Base-by-base conservation (phyloP, 2,888 invertebrate species). In the Ichneumoninae sp. region DNA sequence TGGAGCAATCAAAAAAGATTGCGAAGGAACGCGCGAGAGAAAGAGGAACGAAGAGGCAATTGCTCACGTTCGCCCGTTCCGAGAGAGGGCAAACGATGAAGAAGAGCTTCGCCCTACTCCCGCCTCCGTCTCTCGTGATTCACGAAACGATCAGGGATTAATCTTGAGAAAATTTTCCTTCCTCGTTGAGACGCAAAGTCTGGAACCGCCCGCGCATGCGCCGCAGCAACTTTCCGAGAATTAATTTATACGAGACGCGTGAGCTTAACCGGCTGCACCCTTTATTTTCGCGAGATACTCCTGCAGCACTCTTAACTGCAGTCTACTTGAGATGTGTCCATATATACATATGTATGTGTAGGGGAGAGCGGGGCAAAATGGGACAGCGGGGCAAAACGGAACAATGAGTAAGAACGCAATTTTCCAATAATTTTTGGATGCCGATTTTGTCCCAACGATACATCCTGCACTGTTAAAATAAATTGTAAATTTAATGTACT, bases 231-330 rank as follows among this genome's bases (percentile, higher is more conserved):
- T 83, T 78, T 44, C 63, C 60, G 52, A 10, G 0, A 63, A 83
- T 78, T 74, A 83, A 83, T 78, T 83, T 69, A 78, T 78, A 68
- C 74, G 50, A 60, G 63, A 78, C 83, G 73, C 78, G 83, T 73
- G 40, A 60, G 30, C 22, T 44, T 10, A 13, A 22, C 7, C 36
- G 7, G 30, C 16, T 33, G 47, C 22, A 16, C 33, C 33, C 44
- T 77, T 19, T 71, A 7, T 36, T 22, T 66, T 33, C 16, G 5
- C 36, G 54, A 19, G 44, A 71, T 68, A 63, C 50, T 63, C n/a
- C 69, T 4, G 70, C 40, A 60, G 30, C 70, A 26, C 33, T 33
- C 52, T 65, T 19, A 22, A 52, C 44, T 74, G 40, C 30, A 4
- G 47, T 76, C 26, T 30, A 81, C 40, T 30, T 10, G 66, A 22